phyloP scores from a whole-genome alignment of 2,888 invertebrate genomes.

The Apamea sordens region DNA sequence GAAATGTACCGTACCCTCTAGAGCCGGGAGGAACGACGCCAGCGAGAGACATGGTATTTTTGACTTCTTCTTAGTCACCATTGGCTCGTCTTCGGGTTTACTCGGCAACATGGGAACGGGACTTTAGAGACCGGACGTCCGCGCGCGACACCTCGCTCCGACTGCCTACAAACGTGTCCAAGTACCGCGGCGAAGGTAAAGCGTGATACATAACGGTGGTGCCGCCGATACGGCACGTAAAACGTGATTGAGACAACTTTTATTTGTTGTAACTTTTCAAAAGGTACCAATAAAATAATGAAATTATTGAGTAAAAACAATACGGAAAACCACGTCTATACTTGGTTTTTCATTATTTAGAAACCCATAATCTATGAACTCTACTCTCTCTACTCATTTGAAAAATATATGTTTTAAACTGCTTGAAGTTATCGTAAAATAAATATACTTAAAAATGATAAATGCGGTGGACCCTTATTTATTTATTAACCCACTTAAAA shows the following conservation, averaged over 20 bases:
- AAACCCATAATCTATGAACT: too few relatives aligned
- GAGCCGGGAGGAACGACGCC: conserved; percentile 86
- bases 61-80: conserved; percentile 88
- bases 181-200: conserved; percentile 83
- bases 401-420: not conserved
- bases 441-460: not conserved
- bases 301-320: conserved; percentile 39
- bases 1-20: conserved; percentile 85
- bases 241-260: conserved; percentile 57
- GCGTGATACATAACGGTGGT: conserved; percentile 76
- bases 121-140: conserved; percentile 81
- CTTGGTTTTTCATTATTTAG: conserved; percentile 2
- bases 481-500: not conserved
- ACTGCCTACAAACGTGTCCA: conserved; percentile 84
- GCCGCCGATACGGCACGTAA: conserved; percentile 68
- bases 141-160: conserved; percentile 83
- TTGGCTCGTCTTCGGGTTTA: conserved; percentile 84
- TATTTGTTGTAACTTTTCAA: conserved; percentile 26
- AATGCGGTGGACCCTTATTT: not conserved
- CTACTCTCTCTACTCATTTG: not conserved
- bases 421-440: not conserved
- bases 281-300: conserved; percentile 25
- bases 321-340: not conserved
- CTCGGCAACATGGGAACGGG: conserved; percentile 84
- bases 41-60: conserved; percentile 89